A percentile compares a stretch with the other conserved stretches of the same genome.
Conservation (phyloP, 1,140 invertebrate genomes). For the Sitodiplosis mosellana region DNA sequence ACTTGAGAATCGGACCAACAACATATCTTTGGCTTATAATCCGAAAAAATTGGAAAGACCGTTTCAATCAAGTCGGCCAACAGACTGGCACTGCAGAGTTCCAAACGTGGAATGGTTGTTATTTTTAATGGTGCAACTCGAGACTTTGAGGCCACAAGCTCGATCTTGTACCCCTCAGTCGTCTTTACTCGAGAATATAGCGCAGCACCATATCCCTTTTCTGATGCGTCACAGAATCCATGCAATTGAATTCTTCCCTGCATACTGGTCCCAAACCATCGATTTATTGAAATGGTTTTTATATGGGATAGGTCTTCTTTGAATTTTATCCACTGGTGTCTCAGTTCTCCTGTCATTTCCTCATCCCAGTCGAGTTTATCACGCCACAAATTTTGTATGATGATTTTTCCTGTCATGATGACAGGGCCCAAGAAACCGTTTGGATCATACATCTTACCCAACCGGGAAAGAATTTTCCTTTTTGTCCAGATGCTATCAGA, state of each 20-base stretch:
- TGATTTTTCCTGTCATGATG: slow-evolving; percentile 24
- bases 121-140: slow-evolving; percentile 15
- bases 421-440: slow-evolving; percentile 24
- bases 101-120: slow-evolving; percentile 13
- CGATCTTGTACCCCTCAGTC: slow-evolving; percentile 3
- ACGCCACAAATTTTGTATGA: slow-evolving; percentile 27
- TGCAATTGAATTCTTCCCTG: slow-evolving; percentile 7
- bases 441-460: too few relatives aligned
- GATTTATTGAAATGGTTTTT: slow-evolving; percentile 6
- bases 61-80: slow-evolving; percentile 5
- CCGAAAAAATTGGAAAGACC: neutral
- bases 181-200: slow-evolving; percentile 9
- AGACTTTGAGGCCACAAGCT: slow-evolving; percentile 12
- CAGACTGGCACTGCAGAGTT: slow-evolving; percentile 11
- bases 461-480: too few relatives aligned
- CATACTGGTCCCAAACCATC: slow-evolving; percentile 5
- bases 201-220: slow-evolving; percentile 18
- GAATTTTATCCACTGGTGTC: slow-evolving; percentile 9
- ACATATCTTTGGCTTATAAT: slow-evolving; percentile 8
- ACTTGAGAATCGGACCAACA: slow-evolving; percentile 17
- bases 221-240: slow-evolving; percentile 22
- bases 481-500: too few relatives aligned
- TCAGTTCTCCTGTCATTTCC: slow-evolving; percentile 7
- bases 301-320: slow-evolving; percentile 6
- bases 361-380: slow-evolving; percentile 16